Evolutionary conservation across 2,113 vertebrate species (phyloP).

Genomic region (Cavia porcellus): DNA sequence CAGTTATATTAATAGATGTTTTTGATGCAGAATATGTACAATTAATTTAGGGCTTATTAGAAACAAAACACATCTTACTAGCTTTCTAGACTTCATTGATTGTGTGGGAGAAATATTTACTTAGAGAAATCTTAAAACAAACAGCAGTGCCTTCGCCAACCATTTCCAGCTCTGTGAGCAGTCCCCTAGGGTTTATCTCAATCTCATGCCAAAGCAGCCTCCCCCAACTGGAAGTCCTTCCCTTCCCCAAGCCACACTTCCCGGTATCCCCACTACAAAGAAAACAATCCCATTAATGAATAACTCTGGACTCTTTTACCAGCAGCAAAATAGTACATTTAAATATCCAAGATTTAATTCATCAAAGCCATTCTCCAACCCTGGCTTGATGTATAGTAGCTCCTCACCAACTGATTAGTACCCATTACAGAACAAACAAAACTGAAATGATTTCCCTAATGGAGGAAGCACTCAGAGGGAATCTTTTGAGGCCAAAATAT

Average conservation of each 20-base stretch:
- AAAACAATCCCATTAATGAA: constrained; percentile 42
- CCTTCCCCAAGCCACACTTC: not conserved
- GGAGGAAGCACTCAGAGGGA: not conserved
- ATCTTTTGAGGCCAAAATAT: constrained; percentile 30
- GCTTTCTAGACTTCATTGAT: constrained; percentile 60
- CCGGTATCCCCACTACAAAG: constrained; percentile 12
- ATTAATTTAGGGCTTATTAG: constrained; percentile 61
- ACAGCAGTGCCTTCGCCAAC: constrained; percentile 38
- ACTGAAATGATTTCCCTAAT: constrained; percentile 69
- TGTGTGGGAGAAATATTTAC: constrained; percentile 56
- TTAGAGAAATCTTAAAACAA: constrained; percentile 70
- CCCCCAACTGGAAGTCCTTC: constrained; percentile 28
- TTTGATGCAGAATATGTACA: not conserved
- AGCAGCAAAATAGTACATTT: constrained; percentile 48
- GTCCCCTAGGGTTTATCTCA: not conserved
- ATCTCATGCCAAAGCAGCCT: constrained; percentile 5
- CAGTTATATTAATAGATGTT: constrained; percentile 23
- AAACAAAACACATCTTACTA: constrained; percentile 51
- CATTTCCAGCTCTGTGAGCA: not conserved
- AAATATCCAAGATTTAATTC: constrained; percentile 35
- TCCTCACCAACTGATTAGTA: not conserved
- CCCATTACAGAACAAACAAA: not conserved
- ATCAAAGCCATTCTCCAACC: constrained; percentile 12
- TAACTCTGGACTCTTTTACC: not conserved
- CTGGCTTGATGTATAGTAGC: constrained; percentile 5